These are phyloP conservation scores for Percopsis transmontana DNA, from an alignment of 2,113 vertebrate species.

Conservation along the genomic window DNA sequence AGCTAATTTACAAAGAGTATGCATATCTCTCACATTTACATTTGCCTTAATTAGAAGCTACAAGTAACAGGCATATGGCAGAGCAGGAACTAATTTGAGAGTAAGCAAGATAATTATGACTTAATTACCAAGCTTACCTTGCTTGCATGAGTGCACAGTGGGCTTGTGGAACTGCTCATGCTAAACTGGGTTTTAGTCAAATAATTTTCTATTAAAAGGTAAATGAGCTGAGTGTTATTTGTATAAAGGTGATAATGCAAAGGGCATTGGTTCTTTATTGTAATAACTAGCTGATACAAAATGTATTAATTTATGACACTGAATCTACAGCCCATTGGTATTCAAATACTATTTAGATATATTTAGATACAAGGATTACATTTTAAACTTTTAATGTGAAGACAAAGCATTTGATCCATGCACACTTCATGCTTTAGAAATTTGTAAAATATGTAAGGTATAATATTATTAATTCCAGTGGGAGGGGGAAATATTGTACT, in stretches of 20 bases:
- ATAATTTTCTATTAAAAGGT: conserved; percentile 47
- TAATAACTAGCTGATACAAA: conserved; percentile 8
- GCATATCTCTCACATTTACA: conserved; percentile 8
- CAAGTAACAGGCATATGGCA: conserved; percentile 46
- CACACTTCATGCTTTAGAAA: no score
- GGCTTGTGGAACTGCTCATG: conserved; percentile 45
- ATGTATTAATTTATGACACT: conserved; percentile 14
- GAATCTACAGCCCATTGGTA: not conserved
- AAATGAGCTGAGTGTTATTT: conserved; percentile 42
- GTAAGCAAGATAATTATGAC: conserved; percentile 64
- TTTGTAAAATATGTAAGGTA: no score
- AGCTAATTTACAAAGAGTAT: no score
- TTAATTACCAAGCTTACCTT: conserved; percentile 67
- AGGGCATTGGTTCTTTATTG: not conserved
- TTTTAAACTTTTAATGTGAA: no score
- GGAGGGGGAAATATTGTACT: no score
- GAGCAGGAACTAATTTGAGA: conserved; percentile 52
- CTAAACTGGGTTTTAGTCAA: conserved; percentile 51
- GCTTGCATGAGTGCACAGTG: conserved; percentile 54
- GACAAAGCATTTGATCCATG: no score
- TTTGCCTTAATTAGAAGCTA: conserved; percentile 34
- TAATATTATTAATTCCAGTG: no score
- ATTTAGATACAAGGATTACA: no score
- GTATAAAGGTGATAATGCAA: conserved; percentile 18
- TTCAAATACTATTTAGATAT: no score